Percentiles rank a stretch among this genome's conserved stretches.
Conservation (phyloP, 2,113 vertebrate genomes). For the Takifugu bimaculatus region DNA sequence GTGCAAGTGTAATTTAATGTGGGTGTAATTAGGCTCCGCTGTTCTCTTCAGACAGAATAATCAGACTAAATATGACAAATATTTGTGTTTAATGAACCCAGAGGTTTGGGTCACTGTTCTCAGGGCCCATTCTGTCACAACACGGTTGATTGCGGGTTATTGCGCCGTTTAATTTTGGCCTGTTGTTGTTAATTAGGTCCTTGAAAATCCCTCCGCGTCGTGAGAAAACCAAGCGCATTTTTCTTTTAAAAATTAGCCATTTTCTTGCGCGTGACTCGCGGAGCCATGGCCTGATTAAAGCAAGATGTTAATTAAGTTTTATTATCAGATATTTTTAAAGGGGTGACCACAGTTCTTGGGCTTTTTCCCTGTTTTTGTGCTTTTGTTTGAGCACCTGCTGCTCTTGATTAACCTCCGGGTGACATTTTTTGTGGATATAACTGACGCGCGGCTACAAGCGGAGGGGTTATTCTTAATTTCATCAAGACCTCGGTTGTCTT, state of each 20-base stretch:
- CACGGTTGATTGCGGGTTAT: conserved; percentile 21
- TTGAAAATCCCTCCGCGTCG: neutral
- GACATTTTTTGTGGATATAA: conserved; percentile 28
- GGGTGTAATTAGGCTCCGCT: conserved; percentile 30
- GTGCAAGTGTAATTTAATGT: conserved; percentile 50
- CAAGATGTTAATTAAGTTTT: conserved; percentile 4
- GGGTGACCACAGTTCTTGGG: too few species aligned
- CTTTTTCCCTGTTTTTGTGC: neutral
- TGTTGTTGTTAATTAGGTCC: conserved; percentile 17
- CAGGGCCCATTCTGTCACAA: conserved; percentile 6
- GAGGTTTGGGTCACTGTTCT: conserved; percentile 15
- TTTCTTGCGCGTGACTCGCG: neutral
- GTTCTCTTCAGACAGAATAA: conserved; percentile 52
- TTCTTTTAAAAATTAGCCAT: neutral
- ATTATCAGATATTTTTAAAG: neutral
- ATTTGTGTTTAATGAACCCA: conserved; percentile 48
- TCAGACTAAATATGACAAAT: conserved; percentile 47
- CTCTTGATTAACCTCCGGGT: conserved; percentile 23
- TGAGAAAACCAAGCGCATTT: conserved; percentile 3
- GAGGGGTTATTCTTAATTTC: conserved; percentile 22
- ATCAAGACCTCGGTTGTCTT: conserved; percentile 61
- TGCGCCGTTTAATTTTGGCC: conserved; percentile 9
- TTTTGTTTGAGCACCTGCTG: conserved; percentile 8
- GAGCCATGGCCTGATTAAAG: conserved; percentile 4
- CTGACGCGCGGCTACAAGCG: conserved; percentile 29